Conservation (phyloP, 92 coral and sea anemone genomes). For the Heteractis magnifica region DNA sequence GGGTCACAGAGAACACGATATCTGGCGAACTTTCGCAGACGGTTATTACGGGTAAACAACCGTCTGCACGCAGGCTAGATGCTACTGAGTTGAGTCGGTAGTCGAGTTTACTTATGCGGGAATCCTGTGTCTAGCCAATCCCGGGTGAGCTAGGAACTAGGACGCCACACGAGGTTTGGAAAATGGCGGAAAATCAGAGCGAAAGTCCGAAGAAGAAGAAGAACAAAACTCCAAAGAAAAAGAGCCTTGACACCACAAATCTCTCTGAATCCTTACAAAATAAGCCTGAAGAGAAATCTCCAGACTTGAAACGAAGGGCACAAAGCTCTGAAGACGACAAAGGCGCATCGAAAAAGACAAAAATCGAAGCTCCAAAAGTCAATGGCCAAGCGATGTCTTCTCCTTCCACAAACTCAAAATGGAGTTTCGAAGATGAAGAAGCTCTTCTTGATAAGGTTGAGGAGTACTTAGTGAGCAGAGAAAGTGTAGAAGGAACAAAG, state of each 20-base stretch:
- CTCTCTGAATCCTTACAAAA: not conserved
- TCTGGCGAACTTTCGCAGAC: no score
- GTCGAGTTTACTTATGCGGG: not conserved
- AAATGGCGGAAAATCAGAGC: constrained; percentile 29
- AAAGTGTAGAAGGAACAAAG: not conserved
- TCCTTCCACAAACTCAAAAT: not conserved
- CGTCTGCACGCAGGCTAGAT: no score
- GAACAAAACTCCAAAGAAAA: constrained; percentile 1
- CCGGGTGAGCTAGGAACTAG: not conserved
- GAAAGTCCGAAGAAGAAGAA: constrained; percentile 17
- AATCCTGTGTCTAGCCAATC: constrained; percentile 1
- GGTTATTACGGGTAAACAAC: no score
- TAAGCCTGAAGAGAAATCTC: not conserved
- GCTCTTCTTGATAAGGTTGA: constrained; percentile 38
- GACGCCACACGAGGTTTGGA: constrained; percentile 8
- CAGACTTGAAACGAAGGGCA: not conserved
- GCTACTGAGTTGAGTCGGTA: not conserved
- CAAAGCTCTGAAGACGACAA: constrained; percentile 9
- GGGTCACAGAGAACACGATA: no score
- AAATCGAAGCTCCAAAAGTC: constrained; percentile 20
- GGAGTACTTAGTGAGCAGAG: constrained; percentile 19
- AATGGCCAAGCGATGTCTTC: not conserved
- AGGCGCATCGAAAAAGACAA: constrained; percentile 6
- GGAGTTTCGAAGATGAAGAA: constrained; percentile 47
- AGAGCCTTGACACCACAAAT: not conserved